Base-by-base conservation (phyloP, 2,113 vertebrate species). In the Anser brachyrhynchus region DNA sequence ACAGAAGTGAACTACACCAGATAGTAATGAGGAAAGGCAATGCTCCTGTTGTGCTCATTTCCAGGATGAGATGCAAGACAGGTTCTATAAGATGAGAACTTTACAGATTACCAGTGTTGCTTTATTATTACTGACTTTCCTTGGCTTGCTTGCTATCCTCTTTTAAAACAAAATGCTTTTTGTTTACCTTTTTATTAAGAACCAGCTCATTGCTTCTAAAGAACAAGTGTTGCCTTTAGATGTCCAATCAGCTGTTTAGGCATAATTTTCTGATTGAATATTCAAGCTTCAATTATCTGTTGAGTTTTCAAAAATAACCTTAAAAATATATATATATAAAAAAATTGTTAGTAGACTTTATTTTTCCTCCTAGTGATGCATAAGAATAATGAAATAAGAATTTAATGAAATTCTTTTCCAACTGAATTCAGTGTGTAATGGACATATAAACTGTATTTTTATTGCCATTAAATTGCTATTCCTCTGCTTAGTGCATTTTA, bases 1-100 rank as follows among this genome's bases (percentile, higher is more conserved):
- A 18, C 2, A 13, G 31, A 67, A 75, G 29, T 5, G 11, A 58
- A 5, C 13, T 51, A 23, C 0, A 0, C 2, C 21, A 58, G 2
- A 6, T 11, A 22, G 13, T 28, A 37, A 51, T 13, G 44, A 28
- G 6, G 54, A 73, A 51, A 51, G 26, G 16, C 29, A 22, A 21
- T 62, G 8, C 1, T 73, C 5, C 8, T 51, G 6, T 17, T 62
- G 5, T 39, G 33, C n/a, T 78, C 25, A 28, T 39, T 8, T 65
- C 33, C 9, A 44, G 55, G 26, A 10, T 73, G 77, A 67, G 10
- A 26, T 3, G 37, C 0, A 31, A 61, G 25, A 18, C 16, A 39
- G 7, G 6, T 19, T 58, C 13, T 54, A 52, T 77, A 57, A 52
- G 5, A 46, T 0, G 0, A 9, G 11, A 13, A 35, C 2, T 87